Evolutionary conservation across 2,888 invertebrate genomes (phyloP), one percentile per base, ranked within the genome.

Genomic region (Hemistola chrysoprasaria): DNA sequence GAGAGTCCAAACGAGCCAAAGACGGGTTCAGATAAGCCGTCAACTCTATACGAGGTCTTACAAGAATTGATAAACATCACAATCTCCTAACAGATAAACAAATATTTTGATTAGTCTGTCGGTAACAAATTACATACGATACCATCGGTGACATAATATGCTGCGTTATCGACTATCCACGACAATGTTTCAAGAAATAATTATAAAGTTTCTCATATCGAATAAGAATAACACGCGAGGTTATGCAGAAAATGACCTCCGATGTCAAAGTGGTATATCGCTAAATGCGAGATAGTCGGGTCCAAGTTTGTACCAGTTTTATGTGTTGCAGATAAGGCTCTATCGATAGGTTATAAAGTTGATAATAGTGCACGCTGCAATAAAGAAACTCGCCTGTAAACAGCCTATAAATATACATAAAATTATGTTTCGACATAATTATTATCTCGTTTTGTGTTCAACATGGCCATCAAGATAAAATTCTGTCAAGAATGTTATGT

Each of bases 341-440:
- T 81, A 81, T 81, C 80, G 71, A 64, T 62, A 75, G 65, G 65
- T 78, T 82, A 78, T 82, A 78, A 76, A 71, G 70, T 76, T 73
- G 83, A 84, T 81, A 84, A 78, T 74, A 75, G 60, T 64, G 55
- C 56, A 52, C 52, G 53, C 41, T 40, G 65, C 65, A 56, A 62
- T 71, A 70, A 70, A 70, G 62, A 67, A 66, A 71, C 61, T 62
- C 65, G 61, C 59, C 47, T 50, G 59, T 65, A 63, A 69, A 68
- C 59, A 62, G 62, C 52, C 54, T 59, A 65, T 71, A 71, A 68
- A 69, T 71, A 65, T 50, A 68, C 62, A 62, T 59, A 9, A 63
- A 63, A 65, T 62, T 65, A 67, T 65, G 61, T 63, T 70, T 60
- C 54, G 41, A 59, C 59, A 53, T 56, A 59, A 45, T 65, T 65